Conservation (phyloP, 2,888 invertebrate genomes). For the Belgica antarctica region DNA sequence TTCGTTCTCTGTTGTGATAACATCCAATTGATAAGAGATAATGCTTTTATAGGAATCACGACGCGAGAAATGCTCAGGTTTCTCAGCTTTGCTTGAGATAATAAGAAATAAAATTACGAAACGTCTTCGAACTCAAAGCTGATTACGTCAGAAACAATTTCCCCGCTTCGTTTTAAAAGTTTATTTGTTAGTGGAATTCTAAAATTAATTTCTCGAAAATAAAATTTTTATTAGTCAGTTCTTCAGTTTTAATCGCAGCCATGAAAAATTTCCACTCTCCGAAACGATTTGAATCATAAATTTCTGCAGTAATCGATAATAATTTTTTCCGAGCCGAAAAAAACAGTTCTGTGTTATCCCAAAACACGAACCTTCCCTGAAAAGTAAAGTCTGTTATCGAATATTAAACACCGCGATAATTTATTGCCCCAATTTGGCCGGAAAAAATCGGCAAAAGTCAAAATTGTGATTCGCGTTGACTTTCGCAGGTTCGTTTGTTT, state of each 20-base stretch:
- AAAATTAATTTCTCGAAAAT: conserved; percentile 3
- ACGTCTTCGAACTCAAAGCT: not conserved
- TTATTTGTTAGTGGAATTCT: not conserved
- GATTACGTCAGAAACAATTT: not conserved
- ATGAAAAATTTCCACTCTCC: not conserved
- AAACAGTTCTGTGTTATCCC: not conserved
- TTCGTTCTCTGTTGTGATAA: conserved; percentile 23
- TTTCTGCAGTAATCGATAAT: conserved; percentile 22
- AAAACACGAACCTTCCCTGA: conserved; percentile 9
- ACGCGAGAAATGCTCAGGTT: too few species aligned
- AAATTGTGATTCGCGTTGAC: too few species aligned
- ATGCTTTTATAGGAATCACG: conserved; percentile 38
- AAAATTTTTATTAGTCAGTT: not conserved
- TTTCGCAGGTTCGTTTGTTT: too few species aligned
- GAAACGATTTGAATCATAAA: conserved; percentile 1
- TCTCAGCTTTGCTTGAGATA: not conserved
- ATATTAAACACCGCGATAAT: conserved; percentile 16
- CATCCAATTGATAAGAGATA: conserved; percentile 37
- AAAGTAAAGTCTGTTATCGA: conserved; percentile 15
- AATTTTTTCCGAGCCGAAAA: not conserved
- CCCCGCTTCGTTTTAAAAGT: not conserved
- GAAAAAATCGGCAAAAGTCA: too few species aligned
- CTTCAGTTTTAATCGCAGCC: too few species aligned
- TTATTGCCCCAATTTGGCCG: too few species aligned
- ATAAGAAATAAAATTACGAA: conserved; percentile 4